Evolutionary conservation across 30 jellyfish, hydroid and myxozoan species (phyloP).

Genomic region (Cassiopea andromeda): DNA sequence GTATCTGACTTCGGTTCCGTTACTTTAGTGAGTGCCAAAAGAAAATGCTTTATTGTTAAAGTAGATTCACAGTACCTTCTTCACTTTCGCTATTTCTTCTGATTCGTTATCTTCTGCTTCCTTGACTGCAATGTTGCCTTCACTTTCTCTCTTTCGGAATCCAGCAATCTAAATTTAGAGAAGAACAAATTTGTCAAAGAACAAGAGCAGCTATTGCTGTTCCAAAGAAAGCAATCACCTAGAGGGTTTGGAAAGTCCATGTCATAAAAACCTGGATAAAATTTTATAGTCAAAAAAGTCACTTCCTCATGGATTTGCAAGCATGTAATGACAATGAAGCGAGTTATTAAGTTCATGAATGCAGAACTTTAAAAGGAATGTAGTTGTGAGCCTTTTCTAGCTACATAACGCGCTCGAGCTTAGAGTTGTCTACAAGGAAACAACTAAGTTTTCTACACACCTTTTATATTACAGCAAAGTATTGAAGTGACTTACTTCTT

Average conservation of each 20-base stretch:
- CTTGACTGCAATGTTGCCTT: conserved; percentile 29
- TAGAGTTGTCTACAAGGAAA: too few relatives aligned
- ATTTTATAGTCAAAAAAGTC: not conserved
- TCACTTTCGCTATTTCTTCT: conserved; percentile 56
- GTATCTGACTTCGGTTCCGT: too few relatives aligned
- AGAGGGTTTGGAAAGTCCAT: not conserved
- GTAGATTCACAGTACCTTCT: conserved; percentile 29
- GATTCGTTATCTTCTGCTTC: conserved; percentile 58
- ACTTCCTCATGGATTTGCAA: not conserved
- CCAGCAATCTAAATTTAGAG: conserved; percentile 23
- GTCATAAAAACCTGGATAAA: too few relatives aligned
- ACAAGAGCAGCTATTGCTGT: not conserved
- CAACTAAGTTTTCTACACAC: not conserved
- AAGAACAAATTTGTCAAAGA: not conserved
- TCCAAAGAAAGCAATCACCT: not conserved
- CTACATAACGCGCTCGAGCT: too few relatives aligned
- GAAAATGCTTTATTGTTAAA: too few relatives aligned
- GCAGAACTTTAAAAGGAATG: too few relatives aligned
- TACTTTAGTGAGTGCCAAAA: too few relatives aligned
- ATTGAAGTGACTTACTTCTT: conserved; percentile 29
- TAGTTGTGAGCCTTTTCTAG: too few relatives aligned
- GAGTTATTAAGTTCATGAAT: too few relatives aligned
- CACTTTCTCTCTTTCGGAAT: conserved; percentile 46
- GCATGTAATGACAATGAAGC: too few relatives aligned
- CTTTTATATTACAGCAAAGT: not conserved